Evolutionary conservation across 30 jellyfish, hydroid and myxozoan species (phyloP).

Genomic region (Pseudorhiza aurosa): DNA sequence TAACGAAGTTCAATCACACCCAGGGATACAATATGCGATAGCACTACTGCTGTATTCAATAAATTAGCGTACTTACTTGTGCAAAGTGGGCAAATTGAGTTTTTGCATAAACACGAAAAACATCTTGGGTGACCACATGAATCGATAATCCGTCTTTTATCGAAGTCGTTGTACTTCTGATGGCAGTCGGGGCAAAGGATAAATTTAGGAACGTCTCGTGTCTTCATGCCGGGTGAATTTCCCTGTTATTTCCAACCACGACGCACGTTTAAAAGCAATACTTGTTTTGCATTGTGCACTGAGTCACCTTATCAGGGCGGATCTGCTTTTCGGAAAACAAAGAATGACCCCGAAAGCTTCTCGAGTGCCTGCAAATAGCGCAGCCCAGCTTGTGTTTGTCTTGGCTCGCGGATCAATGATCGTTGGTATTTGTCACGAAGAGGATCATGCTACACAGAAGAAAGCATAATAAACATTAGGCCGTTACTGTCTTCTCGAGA

Average conservation of each 20-base stretch:
- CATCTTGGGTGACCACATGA: conserved; percentile 81
- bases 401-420: conserved; percentile 26
- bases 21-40: too few relatives aligned
- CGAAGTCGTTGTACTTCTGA: conserved; percentile 32
- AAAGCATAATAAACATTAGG: neutral
- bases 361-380: conserved; percentile 10
- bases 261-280: neutral
- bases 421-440: conserved; percentile 21
- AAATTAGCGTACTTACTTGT: conserved; percentile 65
- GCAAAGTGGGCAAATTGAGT: conserved; percentile 48
- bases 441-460: conserved; percentile 2
- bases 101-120: conserved; percentile 34
- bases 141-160: conserved; percentile 57
- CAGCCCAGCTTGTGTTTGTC: conserved; percentile 17
- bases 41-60: too few relatives aligned
- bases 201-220: conserved; percentile 41
- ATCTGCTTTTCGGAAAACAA: conserved; percentile 4
- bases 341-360: conserved; percentile 25
- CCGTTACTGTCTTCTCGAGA: neutral
- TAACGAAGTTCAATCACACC: too few relatives aligned
- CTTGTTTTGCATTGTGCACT: neutral
- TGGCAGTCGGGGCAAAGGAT: conserved; percentile 63
- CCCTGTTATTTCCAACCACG: neutral
- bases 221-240: conserved; percentile 3
- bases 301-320: neutral